phyloP scores from a whole-genome alignment of 2,113 vertebrate genomes.

The Phocoena phocoena region DNA sequence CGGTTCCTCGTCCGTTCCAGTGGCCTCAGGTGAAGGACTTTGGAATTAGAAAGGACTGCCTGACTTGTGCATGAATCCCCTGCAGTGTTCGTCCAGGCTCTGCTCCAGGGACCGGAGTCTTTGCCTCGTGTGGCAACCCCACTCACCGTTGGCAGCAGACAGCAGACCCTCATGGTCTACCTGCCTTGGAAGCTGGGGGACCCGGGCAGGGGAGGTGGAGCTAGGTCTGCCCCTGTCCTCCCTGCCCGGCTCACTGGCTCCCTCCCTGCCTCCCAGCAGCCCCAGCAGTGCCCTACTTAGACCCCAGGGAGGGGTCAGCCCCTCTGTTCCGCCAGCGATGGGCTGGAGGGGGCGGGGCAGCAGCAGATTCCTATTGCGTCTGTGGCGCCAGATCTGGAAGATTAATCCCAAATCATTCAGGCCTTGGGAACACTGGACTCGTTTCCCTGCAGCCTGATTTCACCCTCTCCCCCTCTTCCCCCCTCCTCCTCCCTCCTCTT shows the following conservation, averaged over 20 bases:
- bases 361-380: not conserved
- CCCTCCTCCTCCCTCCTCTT: not conserved
- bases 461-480: rapidly evolving
- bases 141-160: rapidly evolving
- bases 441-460: not conserved
- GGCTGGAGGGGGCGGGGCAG: not conserved
- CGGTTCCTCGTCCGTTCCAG: not conserved
- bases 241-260: not conserved
- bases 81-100: not conserved
- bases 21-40: not conserved
- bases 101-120: not conserved
- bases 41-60: not conserved
- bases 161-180: not conserved
- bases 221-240: not conserved
- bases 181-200: not conserved
- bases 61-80: no score
- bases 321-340: conserved; percentile 23
- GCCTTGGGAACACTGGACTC: not conserved
- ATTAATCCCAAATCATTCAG: not conserved
- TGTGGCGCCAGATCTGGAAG: conserved; percentile 5
- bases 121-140: no score
- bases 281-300: conserved; percentile 57
- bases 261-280: conserved; percentile 6
- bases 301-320: conserved; percentile 34
- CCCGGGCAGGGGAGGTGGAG: not conserved